Evolutionary conservation across 2,888 invertebrate species (phyloP), one percentile per base, ranked within the genome.

Genomic region (Acanthopleura granulata): DNA sequence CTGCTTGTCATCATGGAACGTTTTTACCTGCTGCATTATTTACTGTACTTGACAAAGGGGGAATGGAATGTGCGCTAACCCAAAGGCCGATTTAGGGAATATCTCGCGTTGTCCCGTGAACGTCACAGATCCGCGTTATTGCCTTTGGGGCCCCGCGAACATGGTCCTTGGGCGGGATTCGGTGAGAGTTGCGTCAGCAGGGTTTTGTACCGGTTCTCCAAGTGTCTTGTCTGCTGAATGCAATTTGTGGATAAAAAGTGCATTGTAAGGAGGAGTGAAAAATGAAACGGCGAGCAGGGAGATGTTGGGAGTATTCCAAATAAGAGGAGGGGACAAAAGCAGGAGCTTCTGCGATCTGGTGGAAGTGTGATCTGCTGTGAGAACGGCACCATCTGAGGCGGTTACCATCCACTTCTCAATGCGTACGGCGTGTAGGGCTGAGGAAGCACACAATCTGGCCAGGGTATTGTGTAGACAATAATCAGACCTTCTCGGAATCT

Each of bases 161-260:
- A n/a, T 12, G 57, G 40, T 40, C 66, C 66, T 27, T 27, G 22
- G 66, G 15, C 15, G 22, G 25, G 66, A 66, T 22, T 25, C 29
- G 66, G 29, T 66, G 66, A 27, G 66, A 66, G 66, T 66, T 27
- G 22, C 29, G 66, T 27, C 66, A 66, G 66, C 66, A 15, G 66
- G 22, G 66, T 66, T 66, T 66, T 66, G 57, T 57, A 22, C 57
- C 57, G 57, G n/a, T 66, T 66, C 25, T 66, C 29, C 22, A 66
- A 66, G 66, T 66, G 29, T 66, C 66, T 66, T 66, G 66, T 66
- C 66, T 25, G 15, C 66, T 66, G 29, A 27, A 66, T 27, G 29
- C 66, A 66, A 27, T 66, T 66, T 27, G 66, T 27, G 16, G 66
- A 66, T 66, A 66, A 66, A 66, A 66, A 27, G 66, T 27, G 57